Percentiles rank a stretch among this genome's conserved stretches.
Evolutionary conservation across 2,888 invertebrate genomes (phyloP).

Genomic region (Cremastinae sp.): DNA sequence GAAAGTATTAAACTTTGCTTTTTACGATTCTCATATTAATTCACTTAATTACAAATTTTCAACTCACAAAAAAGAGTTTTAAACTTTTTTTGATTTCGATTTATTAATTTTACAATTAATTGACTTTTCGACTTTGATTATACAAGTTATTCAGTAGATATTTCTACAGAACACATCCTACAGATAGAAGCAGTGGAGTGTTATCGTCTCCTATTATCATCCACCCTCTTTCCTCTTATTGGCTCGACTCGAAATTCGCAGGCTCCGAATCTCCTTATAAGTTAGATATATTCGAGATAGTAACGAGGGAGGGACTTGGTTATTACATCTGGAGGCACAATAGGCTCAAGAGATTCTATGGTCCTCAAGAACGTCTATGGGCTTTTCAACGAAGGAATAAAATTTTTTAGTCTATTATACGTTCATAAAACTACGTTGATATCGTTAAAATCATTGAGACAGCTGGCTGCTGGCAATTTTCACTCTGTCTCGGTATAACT

Average conservation of each 20-base stretch:
- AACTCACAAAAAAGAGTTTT: no score
- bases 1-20: no score
- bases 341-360: conserved; percentile 15
- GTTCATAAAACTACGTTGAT: no score
- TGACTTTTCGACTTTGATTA: not conserved
- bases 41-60: no score
- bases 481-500: no score
- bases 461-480: no score
- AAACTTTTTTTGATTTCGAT: no score
- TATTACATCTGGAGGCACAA: conserved; percentile 43
- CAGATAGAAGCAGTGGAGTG: conserved; percentile 4
- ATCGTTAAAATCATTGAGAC: no score
- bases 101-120: conserved; percentile 19
- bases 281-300: conserved; percentile 42
- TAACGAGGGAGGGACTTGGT: conserved; percentile 28
- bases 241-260: conserved; percentile 10
- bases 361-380: conserved; percentile 19
- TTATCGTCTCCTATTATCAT: conserved; percentile 55
- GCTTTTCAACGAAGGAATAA: not conserved
- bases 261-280: conserved; percentile 36
- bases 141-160: conserved; percentile 12
- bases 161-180: not conserved
- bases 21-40: no score
- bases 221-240: conserved; percentile 8
- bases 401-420: not conserved